A percentile compares a stretch with the other conserved stretches of the same genome.
Evolutionary conservation across 2,113 vertebrate species (phyloP).

Genomic region (Brienomyrus brachyistius): DNA sequence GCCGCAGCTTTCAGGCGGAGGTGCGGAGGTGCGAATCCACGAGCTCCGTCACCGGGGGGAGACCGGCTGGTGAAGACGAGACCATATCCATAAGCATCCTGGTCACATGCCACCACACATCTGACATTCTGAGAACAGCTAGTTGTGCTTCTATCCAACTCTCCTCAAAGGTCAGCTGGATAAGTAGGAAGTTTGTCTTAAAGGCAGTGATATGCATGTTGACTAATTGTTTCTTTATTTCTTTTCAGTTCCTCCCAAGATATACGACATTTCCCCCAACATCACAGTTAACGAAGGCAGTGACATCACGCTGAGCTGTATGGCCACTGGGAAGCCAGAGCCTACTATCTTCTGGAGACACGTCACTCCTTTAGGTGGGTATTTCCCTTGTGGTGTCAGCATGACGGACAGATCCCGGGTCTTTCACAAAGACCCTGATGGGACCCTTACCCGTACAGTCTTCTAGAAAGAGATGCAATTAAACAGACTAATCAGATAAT

Average conservation of each 20-base stretch:
- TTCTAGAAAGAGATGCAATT: neutral
- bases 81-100: neutral
- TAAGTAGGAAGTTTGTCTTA: neutral
- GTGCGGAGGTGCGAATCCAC: neutral
- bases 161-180: neutral
- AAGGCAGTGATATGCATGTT: neutral
- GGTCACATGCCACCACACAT: neutral
- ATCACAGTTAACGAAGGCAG: conserved; percentile 69
- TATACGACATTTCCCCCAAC: conserved; percentile 64
- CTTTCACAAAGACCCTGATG: neutral
- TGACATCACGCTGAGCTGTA: conserved; percentile 67
- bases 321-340: conserved; percentile 72
- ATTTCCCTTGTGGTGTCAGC: neutral
- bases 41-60: neutral
- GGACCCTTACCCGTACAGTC: neutral
- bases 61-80: neutral
- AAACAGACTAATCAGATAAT: neutral
- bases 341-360: conserved; percentile 76
- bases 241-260: conserved; percentile 72
- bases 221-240: neutral
- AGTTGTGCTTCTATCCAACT: neutral
- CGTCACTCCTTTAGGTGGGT: conserved; percentile 71
- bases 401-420: neutral
- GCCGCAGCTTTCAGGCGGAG: neutral
- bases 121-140: neutral